A percentile compares a stretch with the other conserved stretches of the same genome.
phyloP scores from a whole-genome alignment of 2,888 invertebrate genomes.

The Leucophora obtusa region DNA sequence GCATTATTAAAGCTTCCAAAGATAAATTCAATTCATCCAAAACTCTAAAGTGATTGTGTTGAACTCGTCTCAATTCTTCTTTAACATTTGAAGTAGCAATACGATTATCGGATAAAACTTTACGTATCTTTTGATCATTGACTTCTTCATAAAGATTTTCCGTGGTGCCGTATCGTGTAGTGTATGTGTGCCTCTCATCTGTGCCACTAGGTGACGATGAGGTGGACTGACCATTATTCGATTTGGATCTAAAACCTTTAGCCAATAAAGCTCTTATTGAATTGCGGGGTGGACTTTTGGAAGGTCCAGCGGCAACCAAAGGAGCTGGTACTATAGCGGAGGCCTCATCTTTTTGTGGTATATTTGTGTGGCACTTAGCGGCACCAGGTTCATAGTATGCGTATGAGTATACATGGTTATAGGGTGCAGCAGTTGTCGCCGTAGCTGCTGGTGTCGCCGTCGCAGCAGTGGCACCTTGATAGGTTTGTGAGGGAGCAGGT shows the following conservation, averaged over 20 bases:
- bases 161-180: constrained; percentile 89
- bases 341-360: constrained; percentile 78
- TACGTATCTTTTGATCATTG: constrained; percentile 78
- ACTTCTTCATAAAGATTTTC: constrained; percentile 81
- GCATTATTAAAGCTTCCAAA: constrained; percentile 94
- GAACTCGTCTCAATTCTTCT: constrained; percentile 90
- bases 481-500: constrained; percentile 60
- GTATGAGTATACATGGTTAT: constrained; percentile 86
- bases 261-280: constrained; percentile 77
- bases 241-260: constrained; percentile 77
- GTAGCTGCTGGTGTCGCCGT: constrained; percentile 31
- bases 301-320: constrained; percentile 68
- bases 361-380: constrained; percentile 82
- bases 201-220: constrained; percentile 73
- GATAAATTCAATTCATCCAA: constrained; percentile 92
- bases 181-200: constrained; percentile 83
- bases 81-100: constrained; percentile 85
- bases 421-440: constrained; percentile 63
- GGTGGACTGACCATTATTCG: constrained; percentile 72
- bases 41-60: constrained; percentile 89
- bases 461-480: constrained; percentile 57
- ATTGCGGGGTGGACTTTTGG: constrained; percentile 77
- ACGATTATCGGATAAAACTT: constrained; percentile 80
- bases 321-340: constrained; percentile 66
- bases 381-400: constrained; percentile 89